Evolutionary conservation across 2,888 invertebrate genomes (phyloP).

Genomic region (Dasysyrphus albostriatus): DNA sequence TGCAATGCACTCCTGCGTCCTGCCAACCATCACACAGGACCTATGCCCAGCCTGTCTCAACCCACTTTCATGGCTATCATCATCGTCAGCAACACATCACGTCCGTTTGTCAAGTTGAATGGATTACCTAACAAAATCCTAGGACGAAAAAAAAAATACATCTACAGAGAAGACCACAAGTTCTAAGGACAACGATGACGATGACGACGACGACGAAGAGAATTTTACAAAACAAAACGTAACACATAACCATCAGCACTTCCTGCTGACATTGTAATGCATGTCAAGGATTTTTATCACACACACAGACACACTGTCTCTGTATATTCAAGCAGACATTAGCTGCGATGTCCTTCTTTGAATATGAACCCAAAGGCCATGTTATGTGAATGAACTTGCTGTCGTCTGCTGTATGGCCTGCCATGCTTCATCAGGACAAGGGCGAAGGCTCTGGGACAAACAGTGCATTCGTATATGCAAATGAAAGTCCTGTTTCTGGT

Average conservation of each 20-base stretch:
- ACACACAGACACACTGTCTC: constrained; percentile 30
- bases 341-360: constrained; percentile 51
- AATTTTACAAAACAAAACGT: constrained; percentile 60
- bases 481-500: constrained; percentile 71
- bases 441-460: constrained; percentile 47
- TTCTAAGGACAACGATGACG: constrained; percentile 40
- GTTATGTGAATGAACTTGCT: constrained; percentile 72
- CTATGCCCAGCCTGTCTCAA: not conserved
- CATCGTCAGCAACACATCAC: constrained; percentile 72
- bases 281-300: constrained; percentile 77
- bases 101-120: constrained; percentile 72
- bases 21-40: not conserved
- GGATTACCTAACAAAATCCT: constrained; percentile 70
- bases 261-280: constrained; percentile 77
- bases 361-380: constrained; percentile 63
- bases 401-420: constrained; percentile 51
- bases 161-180: constrained; percentile 16
- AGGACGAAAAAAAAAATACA: constrained; percentile 22
- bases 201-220: not conserved
- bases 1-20: constrained; percentile 15
- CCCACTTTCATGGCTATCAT: constrained; percentile 49
- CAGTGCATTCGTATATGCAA: constrained; percentile 73
- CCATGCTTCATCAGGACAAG: constrained; percentile 41
- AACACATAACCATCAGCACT: constrained; percentile 77
- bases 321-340: constrained; percentile 56